A percentile compares a stretch with the other conserved stretches of the same genome.
Conservation (phyloP, 2,888 invertebrate species). For the Xylophagus ater region DNA sequence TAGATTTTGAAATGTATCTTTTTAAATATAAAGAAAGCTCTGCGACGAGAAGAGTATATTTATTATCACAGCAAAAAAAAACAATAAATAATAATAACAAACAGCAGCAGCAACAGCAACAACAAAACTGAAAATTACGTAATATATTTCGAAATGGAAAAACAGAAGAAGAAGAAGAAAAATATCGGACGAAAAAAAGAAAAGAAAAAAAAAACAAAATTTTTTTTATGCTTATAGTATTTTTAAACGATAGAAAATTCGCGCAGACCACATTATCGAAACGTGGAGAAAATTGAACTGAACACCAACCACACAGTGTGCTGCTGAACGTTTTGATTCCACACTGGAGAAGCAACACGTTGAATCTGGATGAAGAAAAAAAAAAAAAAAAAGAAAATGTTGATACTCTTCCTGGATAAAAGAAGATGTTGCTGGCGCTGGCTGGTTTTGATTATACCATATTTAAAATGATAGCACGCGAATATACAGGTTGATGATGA, state of each 20-base stretch:
- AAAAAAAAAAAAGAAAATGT: too few relatives aligned
- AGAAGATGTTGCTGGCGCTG: too few relatives aligned
- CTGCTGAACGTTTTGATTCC: too few relatives aligned
- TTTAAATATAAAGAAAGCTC: too few relatives aligned
- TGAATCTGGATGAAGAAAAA: too few relatives aligned
- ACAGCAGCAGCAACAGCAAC: neutral
- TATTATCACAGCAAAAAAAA: neutral
- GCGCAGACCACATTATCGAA: constrained; percentile 23
- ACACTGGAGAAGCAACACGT: constrained; percentile 23
- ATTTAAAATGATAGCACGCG: too few relatives aligned
- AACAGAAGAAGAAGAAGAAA: constrained; percentile 7
- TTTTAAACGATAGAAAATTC: constrained; percentile 9
- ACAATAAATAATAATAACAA: constrained; percentile 1
- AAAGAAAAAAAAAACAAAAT: constrained; percentile 2
- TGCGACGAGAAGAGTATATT: neutral
- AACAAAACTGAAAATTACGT: constrained; percentile 6
- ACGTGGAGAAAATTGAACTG: constrained; percentile 24
- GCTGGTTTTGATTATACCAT: too few relatives aligned
- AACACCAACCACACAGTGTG: constrained; percentile 19
- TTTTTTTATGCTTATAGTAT: neutral
- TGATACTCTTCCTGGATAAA: too few relatives aligned
- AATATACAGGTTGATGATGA: too few relatives aligned
- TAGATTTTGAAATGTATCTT: too few relatives aligned
- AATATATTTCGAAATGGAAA: constrained; percentile 6
- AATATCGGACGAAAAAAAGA: constrained; percentile 3